A percentile compares a stretch with the other conserved stretches of the same genome.
Conservation (phyloP, 2,888 invertebrate species). For the Erebia ligea region DNA sequence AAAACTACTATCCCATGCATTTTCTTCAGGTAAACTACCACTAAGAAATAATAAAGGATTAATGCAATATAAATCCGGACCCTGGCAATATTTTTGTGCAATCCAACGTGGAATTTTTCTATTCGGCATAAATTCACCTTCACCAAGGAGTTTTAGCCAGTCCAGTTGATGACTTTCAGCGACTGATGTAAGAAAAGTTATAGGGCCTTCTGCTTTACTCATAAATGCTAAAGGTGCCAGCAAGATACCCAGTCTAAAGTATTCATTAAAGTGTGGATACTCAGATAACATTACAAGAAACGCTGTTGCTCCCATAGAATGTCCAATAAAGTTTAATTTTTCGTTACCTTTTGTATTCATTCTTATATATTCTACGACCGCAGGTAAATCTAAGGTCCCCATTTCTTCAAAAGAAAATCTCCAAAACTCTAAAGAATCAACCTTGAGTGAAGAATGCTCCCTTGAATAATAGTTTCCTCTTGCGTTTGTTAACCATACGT, state of each 20-base stretch:
- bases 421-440: constrained; percentile 58
- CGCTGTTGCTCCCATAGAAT: constrained; percentile 69
- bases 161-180: constrained; percentile 47
- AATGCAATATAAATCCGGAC: constrained; percentile 54
- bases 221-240: constrained; percentile 64
- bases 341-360: constrained; percentile 49
- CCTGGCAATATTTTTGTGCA: constrained; percentile 55
- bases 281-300: constrained; percentile 62
- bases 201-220: constrained; percentile 56
- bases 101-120: constrained; percentile 57
- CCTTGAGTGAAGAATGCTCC: constrained; percentile 50
- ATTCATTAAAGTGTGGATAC: constrained; percentile 55
- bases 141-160: constrained; percentile 52
- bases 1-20: constrained; percentile 50
- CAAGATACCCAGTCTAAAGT: constrained; percentile 60
- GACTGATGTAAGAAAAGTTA: constrained; percentile 52
- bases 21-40: constrained; percentile 50
- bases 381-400: constrained; percentile 63
- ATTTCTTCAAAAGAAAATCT: constrained; percentile 69
- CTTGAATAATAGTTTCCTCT: constrained; percentile 70
- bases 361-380: constrained; percentile 61
- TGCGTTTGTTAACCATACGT: constrained; percentile 84
- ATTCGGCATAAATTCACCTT: constrained; percentile 58
- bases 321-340: constrained; percentile 63
- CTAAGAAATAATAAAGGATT: constrained; percentile 65